Evolutionary conservation across 2,113 vertebrate species (phyloP).

Genomic region (Ammodramus savannarum): DNA sequence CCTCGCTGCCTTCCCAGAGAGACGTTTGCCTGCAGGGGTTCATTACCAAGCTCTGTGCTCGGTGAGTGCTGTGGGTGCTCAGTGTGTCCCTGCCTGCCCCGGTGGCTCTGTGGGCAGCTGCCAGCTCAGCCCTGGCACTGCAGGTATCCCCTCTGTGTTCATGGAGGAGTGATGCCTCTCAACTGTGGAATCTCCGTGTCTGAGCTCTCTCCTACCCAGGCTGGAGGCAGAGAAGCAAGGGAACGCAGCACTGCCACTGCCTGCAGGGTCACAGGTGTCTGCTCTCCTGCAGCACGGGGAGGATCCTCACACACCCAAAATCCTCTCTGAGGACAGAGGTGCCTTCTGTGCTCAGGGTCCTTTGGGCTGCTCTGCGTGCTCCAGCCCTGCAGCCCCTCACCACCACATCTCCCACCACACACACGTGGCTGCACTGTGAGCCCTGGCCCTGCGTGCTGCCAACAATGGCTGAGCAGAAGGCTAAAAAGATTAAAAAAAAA

Average conservation of each 20-base stretch:
- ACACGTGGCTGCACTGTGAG: rapidly evolving
- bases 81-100: neutral
- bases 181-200: rapidly evolving
- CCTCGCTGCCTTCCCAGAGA: neutral
- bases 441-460: rapidly evolving
- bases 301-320: neutral
- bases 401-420: neutral
- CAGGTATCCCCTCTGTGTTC: neutral
- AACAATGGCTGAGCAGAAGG: neutral
- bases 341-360: neutral
- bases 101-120: neutral
- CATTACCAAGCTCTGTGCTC: rapidly evolving
- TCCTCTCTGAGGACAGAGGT: neutral
- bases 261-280: neutral
- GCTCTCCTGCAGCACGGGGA: neutral
- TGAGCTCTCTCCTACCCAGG: neutral
- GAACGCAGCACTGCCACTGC: neutral
- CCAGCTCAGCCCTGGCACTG: neutral
- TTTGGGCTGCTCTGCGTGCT: neutral
- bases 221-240: neutral
- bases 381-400: neutral
- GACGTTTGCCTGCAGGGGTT: neutral
- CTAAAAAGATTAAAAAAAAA: neutral
- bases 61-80: neutral
- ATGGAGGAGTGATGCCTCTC: neutral